Evolutionary conservation across 2,888 invertebrate genomes (phyloP).

Genomic region (Drosophila tanythrix): DNA sequence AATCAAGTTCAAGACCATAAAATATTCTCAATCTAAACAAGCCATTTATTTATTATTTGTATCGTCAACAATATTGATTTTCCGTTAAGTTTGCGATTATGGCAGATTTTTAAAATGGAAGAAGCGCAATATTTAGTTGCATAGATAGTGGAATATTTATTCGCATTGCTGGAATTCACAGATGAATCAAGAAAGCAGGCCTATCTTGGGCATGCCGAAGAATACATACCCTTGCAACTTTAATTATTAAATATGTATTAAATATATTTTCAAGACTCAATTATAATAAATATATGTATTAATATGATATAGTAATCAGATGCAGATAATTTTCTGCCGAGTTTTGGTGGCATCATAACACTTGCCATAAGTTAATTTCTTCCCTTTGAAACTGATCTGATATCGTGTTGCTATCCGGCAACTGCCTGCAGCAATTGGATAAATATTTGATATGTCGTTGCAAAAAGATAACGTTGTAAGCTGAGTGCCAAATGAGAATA

Average conservation of each 20-base stretch:
- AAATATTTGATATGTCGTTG: background rate
- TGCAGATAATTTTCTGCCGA: background rate
- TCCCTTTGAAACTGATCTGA: background rate
- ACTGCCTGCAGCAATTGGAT: background rate
- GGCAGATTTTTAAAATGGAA: background rate
- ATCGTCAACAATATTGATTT: slow-evolving; percentile 3
- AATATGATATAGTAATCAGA: background rate
- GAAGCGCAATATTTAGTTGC: background rate
- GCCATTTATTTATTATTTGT: slow-evolving; percentile 3
- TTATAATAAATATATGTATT: background rate
- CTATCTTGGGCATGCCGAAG: background rate
- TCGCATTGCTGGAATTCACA: slow-evolving; percentile 5
- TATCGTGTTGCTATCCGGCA: background rate
- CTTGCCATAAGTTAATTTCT: background rate
- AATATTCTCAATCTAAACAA: background rate
- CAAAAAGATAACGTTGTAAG: background rate
- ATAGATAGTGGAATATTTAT: slow-evolving; percentile 11
- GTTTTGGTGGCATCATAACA: background rate
- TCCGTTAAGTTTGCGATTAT: background rate
- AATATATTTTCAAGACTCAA: background rate
- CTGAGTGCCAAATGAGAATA: background rate
- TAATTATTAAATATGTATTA: background rate
- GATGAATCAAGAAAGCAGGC: background rate
- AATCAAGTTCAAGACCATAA: slow-evolving; percentile 15
- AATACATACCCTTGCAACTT: background rate